Evolutionary conservation across 2,797 vertebrate genomes (phyloP), one percentile per base, ranked within the genome.

Genomic region (Diplodus sargus): DNA sequence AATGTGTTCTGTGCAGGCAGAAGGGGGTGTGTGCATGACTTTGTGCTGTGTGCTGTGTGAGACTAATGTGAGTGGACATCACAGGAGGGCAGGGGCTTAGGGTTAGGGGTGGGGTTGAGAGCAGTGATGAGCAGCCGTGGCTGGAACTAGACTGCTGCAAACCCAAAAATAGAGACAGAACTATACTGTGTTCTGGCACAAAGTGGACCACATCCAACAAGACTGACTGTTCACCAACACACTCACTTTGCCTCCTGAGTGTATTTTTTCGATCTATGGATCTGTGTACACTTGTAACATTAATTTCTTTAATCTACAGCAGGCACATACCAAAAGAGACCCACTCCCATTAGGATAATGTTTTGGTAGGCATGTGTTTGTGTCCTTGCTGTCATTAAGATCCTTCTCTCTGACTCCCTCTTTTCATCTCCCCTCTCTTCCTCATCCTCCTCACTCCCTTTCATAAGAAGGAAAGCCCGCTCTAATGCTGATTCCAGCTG

Each of bases 1-100:
- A 15, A 74, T 72, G 57, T 18, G 39, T 58, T 71, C 69, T 67
- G 58, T 86, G 87, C 64, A 71, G 76, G 77, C 43, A 76, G 62
- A 76, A 42, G 66, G 18, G 34, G 57, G 77, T 74, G 76, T 85
- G 74, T 78, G 70, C 23, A n/a, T 77, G 65, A 70, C 64, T 80
- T 74, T 75, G 74, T 79, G 70, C 75, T 78, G 76, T 77, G 53
- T 65, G 70, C 70, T 75, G 74, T 62, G 84, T 86, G 90, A 92
- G 82, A 49, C 80, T 93, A 89, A 94, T 91, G 71, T 76, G 88
- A 91, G 69, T 59, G 78, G 91, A 92, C 90, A 78, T 85, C 62
- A 56, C 42, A 59, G 70, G 73, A 85, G 80, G 79, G 76, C 57
- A 75, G 75, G 66, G 76, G 78, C 64, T 76, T 68, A 71, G 87